These are phyloP conservation scores for Palythoa grandis DNA, from an alignment of 92 coral and sea anemone species.

Conservation along the genomic window DNA sequence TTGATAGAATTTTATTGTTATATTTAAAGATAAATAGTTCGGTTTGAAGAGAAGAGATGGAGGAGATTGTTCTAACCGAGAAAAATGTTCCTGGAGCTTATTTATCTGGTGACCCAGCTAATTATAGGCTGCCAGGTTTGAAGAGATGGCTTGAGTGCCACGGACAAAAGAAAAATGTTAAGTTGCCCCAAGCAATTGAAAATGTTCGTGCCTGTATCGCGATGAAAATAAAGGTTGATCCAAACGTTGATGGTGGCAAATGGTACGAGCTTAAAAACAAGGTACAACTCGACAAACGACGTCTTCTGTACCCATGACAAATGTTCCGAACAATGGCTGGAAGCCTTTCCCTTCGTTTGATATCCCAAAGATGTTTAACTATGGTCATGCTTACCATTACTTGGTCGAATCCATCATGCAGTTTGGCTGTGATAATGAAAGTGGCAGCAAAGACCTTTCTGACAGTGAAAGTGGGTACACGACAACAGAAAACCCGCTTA, in stretches of 20 bases:
- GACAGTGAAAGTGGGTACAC: background rate
- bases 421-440: background rate
- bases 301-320: slow-evolving; percentile 16
- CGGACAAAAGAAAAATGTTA: slow-evolving; percentile 47
- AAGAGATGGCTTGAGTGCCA: slow-evolving; percentile 58
- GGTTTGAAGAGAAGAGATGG: too few relatives aligned
- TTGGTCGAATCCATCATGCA: slow-evolving; percentile 11
- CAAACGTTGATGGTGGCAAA: slow-evolving; percentile 45
- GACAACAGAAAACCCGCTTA: slow-evolving; percentile 36
- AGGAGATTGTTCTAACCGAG: slow-evolving; percentile 48
- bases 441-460: slow-evolving; percentile 1
- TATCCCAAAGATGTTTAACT: slow-evolving; percentile 51
- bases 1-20: too few relatives aligned
- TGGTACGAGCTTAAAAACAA: slow-evolving; percentile 50
- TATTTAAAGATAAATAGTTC: too few relatives aligned
- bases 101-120: slow-evolving; percentile 47
- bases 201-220: slow-evolving; percentile 57
- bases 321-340: slow-evolving; percentile 40
- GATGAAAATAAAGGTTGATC: slow-evolving; percentile 39
- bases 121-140: slow-evolving; percentile 39
- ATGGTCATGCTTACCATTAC: slow-evolving; percentile 45
- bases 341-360: slow-evolving; percentile 26
- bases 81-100: slow-evolving; percentile 52
- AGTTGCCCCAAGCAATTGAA: slow-evolving; percentile 21
- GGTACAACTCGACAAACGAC: slow-evolving; percentile 22